phyloP scores from a whole-genome alignment of 2,113 vertebrate species.

The Terrapene triunguis region DNA sequence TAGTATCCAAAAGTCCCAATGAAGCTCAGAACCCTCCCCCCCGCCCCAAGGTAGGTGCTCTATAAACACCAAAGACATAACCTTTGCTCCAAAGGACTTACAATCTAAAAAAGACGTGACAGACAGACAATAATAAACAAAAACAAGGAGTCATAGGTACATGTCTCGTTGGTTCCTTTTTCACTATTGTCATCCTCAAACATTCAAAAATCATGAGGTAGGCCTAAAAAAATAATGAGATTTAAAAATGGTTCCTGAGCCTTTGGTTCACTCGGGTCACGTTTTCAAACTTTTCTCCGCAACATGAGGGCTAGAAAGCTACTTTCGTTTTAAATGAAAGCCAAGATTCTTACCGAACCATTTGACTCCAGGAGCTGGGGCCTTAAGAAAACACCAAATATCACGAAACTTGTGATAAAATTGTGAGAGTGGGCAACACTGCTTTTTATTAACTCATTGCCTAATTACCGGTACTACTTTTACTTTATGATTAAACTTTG shows the following conservation, averaged over 20 bases:
- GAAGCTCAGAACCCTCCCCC: not conserved
- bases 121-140: not conserved
- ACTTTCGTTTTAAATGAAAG: not conserved
- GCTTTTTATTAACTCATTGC: not conserved
- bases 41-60: not conserved
- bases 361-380: not conserved
- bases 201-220: not conserved
- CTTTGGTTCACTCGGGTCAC: not conserved
- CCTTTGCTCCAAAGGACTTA: not conserved
- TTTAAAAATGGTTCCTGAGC: not conserved
- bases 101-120: not conserved
- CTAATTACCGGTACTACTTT: not conserved
- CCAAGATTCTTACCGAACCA: not conserved
- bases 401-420: not conserved
- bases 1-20: not conserved
- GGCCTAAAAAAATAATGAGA: not conserved
- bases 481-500: not conserved
- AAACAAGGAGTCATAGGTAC: not conserved
- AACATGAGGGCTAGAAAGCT: not conserved
- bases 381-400: not conserved
- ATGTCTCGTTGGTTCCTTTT: not conserved
- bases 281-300: not conserved
- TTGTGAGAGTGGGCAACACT: not conserved
- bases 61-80: not conserved
- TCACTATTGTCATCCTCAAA: not conserved